Conservation (phyloP, 2,113 vertebrate species). For the Toxostoma redivivum region DNA sequence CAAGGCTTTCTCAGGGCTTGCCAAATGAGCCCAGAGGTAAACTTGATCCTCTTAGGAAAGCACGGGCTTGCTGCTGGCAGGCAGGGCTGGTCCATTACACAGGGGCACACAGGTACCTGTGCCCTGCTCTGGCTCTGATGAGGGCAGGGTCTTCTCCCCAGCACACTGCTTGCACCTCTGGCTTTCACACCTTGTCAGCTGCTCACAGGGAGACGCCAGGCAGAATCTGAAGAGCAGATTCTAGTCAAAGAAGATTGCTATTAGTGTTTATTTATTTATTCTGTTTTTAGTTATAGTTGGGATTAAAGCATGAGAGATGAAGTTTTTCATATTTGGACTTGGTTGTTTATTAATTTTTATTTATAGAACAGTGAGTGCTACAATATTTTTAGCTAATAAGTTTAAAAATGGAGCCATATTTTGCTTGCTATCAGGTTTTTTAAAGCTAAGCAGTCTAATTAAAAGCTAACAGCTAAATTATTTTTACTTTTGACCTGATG, state of each 20-base stretch:
- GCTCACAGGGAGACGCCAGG: neutral
- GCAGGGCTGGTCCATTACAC: accelerated
- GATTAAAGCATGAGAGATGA: too few species aligned
- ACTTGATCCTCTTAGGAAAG: neutral
- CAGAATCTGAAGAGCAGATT: neutral
- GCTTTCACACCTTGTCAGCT: neutral
- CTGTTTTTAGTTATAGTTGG: too few species aligned
- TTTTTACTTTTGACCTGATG: too few species aligned
- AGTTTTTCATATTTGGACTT: too few species aligned
- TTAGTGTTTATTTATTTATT: too few species aligned
- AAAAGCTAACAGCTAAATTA: too few species aligned
- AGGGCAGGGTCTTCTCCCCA: neutral
- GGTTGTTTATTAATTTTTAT: too few species aligned
- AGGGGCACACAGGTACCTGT: neutral
- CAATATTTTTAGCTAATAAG: too few species aligned
- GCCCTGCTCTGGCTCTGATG: accelerated
- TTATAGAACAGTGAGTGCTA: too few species aligned
- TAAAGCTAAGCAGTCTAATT: too few species aligned
- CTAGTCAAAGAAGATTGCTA: neutral
- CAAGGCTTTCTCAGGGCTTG: neutral
- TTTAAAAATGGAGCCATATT: too few species aligned
- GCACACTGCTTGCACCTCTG: neutral
- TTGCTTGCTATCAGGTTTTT: too few species aligned
- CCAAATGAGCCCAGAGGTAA: neutral
- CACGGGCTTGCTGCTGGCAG: accelerated